A percentile compares a stretch with the other conserved stretches of the same genome.
phyloP scores from a whole-genome alignment of 2,797 vertebrate species.

The Poliocrania exsul region DNA sequence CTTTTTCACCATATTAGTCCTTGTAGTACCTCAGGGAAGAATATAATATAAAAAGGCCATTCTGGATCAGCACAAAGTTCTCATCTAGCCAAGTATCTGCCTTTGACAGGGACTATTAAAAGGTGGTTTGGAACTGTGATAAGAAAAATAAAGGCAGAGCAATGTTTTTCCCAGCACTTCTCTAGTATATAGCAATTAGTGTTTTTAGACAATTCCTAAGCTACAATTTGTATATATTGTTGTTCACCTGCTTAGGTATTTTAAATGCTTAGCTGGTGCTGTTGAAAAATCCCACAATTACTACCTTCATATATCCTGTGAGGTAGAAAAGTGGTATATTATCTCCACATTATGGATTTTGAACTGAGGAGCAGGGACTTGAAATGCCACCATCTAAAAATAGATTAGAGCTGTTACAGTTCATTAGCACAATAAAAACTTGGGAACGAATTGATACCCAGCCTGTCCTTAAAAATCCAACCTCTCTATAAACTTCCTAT shows the following conservation, averaged over 20 bases:
- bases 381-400: slow-evolving; percentile 64
- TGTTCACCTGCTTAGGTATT: neutral
- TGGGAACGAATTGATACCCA: slow-evolving; percentile 39
- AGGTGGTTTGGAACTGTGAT: neutral
- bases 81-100: neutral
- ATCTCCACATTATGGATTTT: slow-evolving; percentile 48
- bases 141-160: neutral
- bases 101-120: neutral
- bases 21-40: neutral
- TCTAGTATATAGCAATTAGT: neutral
- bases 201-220: neutral
- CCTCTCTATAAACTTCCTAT: slow-evolving; percentile 36
- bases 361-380: slow-evolving; percentile 26
- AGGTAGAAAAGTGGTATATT: slow-evolving; percentile 25
- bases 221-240: neutral
- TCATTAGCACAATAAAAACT: slow-evolving; percentile 68
- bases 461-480: slow-evolving; percentile 52
- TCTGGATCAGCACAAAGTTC: neutral
- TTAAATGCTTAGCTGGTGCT: neutral
- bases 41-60: neutral
- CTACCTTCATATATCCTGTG: neutral
- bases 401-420: slow-evolving; percentile 59
- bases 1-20: neutral
- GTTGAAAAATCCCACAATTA: neutral
- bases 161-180: neutral